Base-by-base conservation (phyloP, 1,140 invertebrate genomes). In the Papilio aristodemus region DNA sequence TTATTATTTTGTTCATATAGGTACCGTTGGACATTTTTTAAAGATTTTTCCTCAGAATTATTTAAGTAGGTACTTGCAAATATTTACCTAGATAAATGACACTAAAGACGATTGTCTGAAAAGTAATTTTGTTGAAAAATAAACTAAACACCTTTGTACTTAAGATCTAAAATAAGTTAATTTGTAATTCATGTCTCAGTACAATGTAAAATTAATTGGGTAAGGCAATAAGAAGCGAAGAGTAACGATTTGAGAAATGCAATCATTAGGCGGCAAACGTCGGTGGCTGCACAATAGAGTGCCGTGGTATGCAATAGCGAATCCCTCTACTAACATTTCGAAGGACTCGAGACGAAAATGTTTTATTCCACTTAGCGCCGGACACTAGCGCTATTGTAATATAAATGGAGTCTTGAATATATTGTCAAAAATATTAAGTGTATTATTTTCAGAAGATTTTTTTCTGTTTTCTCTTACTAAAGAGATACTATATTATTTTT, bases 131-230 rank as follows among this genome's bases (percentile, higher is more conserved):
- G 14, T 7, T 50, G 4, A 17, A 50, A 50, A 50, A 50, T 50
- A 9, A 17, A 50, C 46, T 19, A 19, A 19, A 58, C 13, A 22
- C 9, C 13, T 4, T 5, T 36, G 13, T 13, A 1, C 13, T 11
- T 37, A 36, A 37, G 32, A 36, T 36, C 9, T 4, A 32, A 59
- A 37, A 36, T n/a, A 5, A 27, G 22, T 27, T 9, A 7, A 5
- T 0, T 5, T n/a, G 13, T 43, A 63, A 17, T 63, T 57, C 36
- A 60, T 32, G 63, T 68, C 71, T 71, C 43, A 60, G 63, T 69
- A 71, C 67, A 70, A 68, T 67, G 68, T 68, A 71, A 41, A 69
- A 63, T 32, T 27, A 32, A 50, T 59, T 57, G 54, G 19, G 19
- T 11, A 50, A 50, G 50, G 43, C 25, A 25, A 46, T 50, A 50